Conservation (phyloP, 2,888 invertebrate species). For the Oxycera nigricornis region DNA sequence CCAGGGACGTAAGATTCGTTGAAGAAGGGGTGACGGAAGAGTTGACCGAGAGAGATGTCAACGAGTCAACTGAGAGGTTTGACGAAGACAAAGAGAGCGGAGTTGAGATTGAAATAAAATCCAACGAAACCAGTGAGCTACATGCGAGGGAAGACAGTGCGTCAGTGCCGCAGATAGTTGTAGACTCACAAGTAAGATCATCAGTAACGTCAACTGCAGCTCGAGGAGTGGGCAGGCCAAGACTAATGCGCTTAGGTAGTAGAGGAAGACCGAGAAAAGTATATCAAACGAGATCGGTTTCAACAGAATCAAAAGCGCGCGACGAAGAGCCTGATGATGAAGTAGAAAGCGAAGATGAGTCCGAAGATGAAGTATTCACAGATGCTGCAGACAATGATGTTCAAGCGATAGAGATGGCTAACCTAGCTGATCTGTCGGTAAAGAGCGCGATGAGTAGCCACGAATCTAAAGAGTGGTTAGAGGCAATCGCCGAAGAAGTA, state of each 20-base stretch:
- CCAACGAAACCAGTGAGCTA: neutral
- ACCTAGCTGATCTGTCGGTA: neutral
- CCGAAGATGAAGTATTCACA: neutral
- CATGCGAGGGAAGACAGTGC: neutral
- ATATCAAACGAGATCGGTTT: neutral
- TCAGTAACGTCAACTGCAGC: neutral
- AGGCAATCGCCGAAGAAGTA: neutral
- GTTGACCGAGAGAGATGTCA: neutral
- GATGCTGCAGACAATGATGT: neutral
- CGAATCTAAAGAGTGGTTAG: neutral
- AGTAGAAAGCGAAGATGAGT: neutral
- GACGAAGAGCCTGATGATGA: neutral
- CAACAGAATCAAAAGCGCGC: neutral
- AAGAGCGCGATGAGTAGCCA: neutral
- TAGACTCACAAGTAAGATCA: neutral
- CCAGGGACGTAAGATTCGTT: constrained; percentile 10
- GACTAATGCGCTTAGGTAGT: neutral
- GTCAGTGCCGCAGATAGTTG: neutral
- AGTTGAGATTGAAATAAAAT: neutral
- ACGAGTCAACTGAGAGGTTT: neutral
- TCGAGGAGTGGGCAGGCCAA: neutral
- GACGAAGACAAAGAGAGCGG: neutral
- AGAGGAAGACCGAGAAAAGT: neutral
- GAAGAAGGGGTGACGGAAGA: neutral
- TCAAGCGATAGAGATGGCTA: neutral